Evolutionary conservation across 2,113 vertebrate species (phyloP).

Genomic region (Stictonetta naevosa): DNA sequence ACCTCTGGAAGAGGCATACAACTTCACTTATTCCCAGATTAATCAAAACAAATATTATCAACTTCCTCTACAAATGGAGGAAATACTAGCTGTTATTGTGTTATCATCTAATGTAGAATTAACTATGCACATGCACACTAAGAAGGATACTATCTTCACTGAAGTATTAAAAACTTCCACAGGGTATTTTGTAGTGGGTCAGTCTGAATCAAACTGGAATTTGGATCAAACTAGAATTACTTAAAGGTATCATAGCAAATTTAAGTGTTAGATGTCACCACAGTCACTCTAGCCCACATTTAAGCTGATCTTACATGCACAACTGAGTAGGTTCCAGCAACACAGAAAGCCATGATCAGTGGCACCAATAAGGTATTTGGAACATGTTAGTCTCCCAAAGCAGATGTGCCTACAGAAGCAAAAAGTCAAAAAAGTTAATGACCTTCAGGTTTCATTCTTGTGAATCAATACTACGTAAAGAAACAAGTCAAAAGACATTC

Average conservation of each 20-base stretch:
- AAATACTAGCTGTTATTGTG: neutral
- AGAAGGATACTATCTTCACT: neutral
- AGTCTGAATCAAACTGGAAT: neutral
- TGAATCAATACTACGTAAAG: too few species aligned
- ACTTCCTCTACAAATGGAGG: neutral
- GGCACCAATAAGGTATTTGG: slow-evolving; percentile 90
- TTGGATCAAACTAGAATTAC: neutral
- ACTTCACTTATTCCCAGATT: neutral
- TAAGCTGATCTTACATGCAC: slow-evolving; percentile 82
- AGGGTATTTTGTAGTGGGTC: neutral
- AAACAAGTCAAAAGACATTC: too few species aligned
- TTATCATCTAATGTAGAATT: neutral
- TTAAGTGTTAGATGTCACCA: neutral
- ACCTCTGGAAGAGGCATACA: neutral
- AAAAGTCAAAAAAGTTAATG: slow-evolving; percentile 8
- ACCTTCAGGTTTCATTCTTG: neutral
- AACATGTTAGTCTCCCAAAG: slow-evolving; percentile 90
- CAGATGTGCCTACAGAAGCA: slow-evolving; percentile 86
- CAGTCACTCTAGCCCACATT: neutral
- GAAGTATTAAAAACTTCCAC: neutral
- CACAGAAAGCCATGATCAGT: slow-evolving; percentile 85
- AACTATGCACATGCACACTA: neutral
- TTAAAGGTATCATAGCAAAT: neutral
- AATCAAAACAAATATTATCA: neutral
- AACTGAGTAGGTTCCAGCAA: slow-evolving; percentile 98